A percentile compares a stretch with the other conserved stretches of the same genome.
phyloP scores from a whole-genome alignment of 2,113 vertebrate genomes.

The Cheilinus undulatus region DNA sequence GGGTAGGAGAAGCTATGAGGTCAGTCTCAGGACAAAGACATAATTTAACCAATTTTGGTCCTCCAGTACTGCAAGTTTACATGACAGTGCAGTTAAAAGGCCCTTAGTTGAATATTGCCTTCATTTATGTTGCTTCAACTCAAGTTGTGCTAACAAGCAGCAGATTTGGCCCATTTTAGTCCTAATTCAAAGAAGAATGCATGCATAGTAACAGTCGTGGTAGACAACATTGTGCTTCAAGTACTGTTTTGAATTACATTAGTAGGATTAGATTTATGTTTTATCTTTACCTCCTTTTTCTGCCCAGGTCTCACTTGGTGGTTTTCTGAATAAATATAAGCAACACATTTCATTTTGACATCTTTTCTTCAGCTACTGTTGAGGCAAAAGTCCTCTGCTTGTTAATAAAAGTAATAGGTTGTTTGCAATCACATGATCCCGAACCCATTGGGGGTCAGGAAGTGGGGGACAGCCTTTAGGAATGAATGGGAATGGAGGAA shows the following conservation, averaged over 20 bases:
- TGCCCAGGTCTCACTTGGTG: too few species aligned
- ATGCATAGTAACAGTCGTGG: neutral
- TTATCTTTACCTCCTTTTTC: neutral
- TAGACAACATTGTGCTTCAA: neutral
- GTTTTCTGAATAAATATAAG: too few species aligned
- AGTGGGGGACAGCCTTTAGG: too few species aligned
- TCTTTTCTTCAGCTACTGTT: too few species aligned
- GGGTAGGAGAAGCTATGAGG: neutral
- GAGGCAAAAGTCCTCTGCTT: too few species aligned
- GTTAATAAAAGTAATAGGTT: too few species aligned
- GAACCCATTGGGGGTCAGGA: too few species aligned
- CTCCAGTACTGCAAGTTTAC: neutral
- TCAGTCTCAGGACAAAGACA: constrained; percentile 18
- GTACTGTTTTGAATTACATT: neutral
- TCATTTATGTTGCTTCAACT: neutral
- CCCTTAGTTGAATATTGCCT: neutral
- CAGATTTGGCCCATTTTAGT: neutral
- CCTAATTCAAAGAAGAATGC: neutral
- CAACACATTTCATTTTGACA: too few species aligned
- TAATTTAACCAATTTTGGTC: neutral
- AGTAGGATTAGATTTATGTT: neutral
- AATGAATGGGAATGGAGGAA: too few species aligned
- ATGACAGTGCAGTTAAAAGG: neutral
- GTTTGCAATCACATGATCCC: too few species aligned
- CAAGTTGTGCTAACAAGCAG: neutral